These are phyloP conservation scores for Escarpia spicata DNA, from an alignment of 2,888 invertebrate genomes.

Conservation along the genomic window DNA sequence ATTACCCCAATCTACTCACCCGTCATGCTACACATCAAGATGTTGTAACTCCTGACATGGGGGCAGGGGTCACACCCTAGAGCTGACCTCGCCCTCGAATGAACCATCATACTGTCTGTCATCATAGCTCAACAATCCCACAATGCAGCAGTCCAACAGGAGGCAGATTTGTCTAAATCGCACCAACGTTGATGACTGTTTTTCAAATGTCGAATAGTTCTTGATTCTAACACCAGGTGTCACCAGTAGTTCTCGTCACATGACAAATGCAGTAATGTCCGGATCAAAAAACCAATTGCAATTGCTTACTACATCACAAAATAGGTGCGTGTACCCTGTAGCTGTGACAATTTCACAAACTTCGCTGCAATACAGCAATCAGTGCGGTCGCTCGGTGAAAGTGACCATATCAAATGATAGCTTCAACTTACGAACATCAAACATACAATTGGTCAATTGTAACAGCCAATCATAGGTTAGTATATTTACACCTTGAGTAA, in stretches of 20 bases:
- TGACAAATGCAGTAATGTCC: too few species aligned
- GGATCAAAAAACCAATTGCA: neutral
- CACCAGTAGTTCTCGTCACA: neutral
- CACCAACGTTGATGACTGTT: too few species aligned
- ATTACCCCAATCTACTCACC: neutral
- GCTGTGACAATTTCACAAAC: neutral
- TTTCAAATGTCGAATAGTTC: neutral
- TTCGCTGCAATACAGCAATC: neutral
- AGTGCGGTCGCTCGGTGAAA: neutral
- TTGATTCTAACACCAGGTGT: neutral
- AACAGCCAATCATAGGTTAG: neutral
- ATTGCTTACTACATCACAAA: neutral
- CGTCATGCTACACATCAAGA: neutral
- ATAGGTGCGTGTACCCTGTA: neutral
- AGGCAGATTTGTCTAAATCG: neutral
- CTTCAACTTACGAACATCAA: neutral
- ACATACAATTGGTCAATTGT: neutral
- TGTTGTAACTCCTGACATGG: constrained; percentile 13
- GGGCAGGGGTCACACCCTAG: neutral
- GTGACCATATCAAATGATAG: too few species aligned
- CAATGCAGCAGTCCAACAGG: neutral
- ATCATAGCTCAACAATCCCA: neutral
- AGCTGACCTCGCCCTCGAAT: neutral
- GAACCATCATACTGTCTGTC: neutral
- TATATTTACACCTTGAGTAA: neutral